Evolutionary conservation across 2,797 vertebrate species (phyloP).

Genomic region (Oceanodroma leucorhoa): DNA sequence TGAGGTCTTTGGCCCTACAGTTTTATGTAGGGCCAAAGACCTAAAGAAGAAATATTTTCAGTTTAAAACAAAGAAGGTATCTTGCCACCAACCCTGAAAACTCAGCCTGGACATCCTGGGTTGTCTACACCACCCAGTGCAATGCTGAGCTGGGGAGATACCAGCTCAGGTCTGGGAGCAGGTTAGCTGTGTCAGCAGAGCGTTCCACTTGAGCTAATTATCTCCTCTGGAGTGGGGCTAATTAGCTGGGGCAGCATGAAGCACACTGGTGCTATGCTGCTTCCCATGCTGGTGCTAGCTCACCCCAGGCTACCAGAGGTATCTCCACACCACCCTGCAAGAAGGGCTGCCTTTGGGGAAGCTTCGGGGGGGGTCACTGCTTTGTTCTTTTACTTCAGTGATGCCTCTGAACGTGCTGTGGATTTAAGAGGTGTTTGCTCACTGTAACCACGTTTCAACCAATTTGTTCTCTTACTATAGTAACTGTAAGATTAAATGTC

Average conservation of each 20-base stretch:
- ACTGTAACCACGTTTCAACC: fast-evolving
- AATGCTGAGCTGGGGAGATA: not conserved
- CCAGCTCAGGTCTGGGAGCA: not conserved
- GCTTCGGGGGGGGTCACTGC: not conserved
- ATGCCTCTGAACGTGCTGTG: fast-evolving
- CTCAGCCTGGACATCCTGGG: not conserved
- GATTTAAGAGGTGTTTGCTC: not conserved
- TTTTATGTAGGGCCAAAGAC: not conserved
- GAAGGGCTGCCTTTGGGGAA: not conserved
- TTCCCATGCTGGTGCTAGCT: not conserved
- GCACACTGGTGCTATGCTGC: not conserved
- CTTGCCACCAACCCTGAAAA: not conserved
- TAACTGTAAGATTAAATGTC: not conserved
- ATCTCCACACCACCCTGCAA: fast-evolving
- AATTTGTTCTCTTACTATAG: not conserved
- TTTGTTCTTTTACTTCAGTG: not conserved
- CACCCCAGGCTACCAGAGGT: not conserved
- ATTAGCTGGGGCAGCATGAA: not conserved
- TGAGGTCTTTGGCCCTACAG: not conserved
- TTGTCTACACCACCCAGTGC: not conserved
- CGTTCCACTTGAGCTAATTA: not conserved
- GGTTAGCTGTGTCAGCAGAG: not conserved
- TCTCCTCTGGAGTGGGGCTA: not conserved
- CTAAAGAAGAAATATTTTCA: not conserved
- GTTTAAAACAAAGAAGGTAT: no score